phyloP scores from a whole-genome alignment of 2,888 invertebrate genomes.

The Oxytorus armatus region DNA sequence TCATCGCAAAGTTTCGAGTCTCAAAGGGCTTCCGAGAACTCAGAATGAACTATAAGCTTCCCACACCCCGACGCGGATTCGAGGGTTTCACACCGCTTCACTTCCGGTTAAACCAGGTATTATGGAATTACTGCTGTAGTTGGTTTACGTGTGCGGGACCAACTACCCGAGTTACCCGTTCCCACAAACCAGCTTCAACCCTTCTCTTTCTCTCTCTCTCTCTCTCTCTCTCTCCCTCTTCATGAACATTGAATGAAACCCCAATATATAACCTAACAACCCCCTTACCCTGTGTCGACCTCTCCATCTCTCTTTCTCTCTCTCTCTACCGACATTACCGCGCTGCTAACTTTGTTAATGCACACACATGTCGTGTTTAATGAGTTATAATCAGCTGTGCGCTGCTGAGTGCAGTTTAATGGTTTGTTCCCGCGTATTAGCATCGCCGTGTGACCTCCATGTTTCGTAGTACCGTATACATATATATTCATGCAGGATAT shows the following conservation, averaged over 20 bases:
- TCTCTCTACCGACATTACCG: slow-evolving; percentile 32
- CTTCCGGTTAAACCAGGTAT: slow-evolving; percentile 61
- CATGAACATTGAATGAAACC: background rate
- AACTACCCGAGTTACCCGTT: slow-evolving; percentile 24
- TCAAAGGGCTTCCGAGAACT: slow-evolving; percentile 9
- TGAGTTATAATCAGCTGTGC: slow-evolving; percentile 79
- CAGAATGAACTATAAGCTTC: slow-evolving; percentile 37
- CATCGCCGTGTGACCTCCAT: slow-evolving; percentile 53
- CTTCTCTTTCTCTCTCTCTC: background rate
- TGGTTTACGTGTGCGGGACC: slow-evolving; percentile 61
- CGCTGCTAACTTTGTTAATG: slow-evolving; percentile 76
- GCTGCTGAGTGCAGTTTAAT: slow-evolving; percentile 79
- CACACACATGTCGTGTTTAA: slow-evolving; percentile 78
- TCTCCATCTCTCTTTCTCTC: slow-evolving; percentile 1
- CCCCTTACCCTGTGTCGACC: slow-evolving; percentile 34
- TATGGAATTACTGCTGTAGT: slow-evolving; percentile 65
- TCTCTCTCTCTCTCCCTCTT: slow-evolving; percentile 2
- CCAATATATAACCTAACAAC: slow-evolving; percentile 34
- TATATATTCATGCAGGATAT: background rate
- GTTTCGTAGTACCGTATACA: background rate
- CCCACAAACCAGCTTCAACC: slow-evolving; percentile 48
- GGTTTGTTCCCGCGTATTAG: slow-evolving; percentile 76
- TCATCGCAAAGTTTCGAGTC: slow-evolving; percentile 38
- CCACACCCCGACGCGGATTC: slow-evolving; percentile 39
- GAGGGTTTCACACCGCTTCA: slow-evolving; percentile 55